These are phyloP conservation scores for Lepidochitona cinerea DNA, from an alignment of 2,888 invertebrate genomes.

Conservation along the genomic window DNA sequence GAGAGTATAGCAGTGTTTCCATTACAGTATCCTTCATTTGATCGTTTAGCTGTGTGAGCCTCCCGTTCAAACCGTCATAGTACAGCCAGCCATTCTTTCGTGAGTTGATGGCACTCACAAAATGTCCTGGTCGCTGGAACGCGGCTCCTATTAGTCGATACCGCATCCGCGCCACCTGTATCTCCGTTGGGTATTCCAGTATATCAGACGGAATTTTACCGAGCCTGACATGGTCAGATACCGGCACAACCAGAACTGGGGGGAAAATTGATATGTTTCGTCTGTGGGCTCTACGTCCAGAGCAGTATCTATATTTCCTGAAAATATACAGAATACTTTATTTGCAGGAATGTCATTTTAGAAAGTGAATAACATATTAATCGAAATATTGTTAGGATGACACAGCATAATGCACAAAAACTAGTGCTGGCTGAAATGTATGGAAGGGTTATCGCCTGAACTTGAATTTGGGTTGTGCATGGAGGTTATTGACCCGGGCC, in stretches of 20 bases:
- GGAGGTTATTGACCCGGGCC: no score
- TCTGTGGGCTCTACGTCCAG: neutral
- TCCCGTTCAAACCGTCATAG: neutral
- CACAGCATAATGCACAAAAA: neutral
- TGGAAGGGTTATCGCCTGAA: no score
- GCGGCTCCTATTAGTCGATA: neutral
- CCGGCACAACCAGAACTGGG: neutral
- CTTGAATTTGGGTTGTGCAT: no score
- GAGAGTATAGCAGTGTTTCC: neutral
- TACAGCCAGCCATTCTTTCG: neutral
- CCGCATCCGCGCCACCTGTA: neutral
- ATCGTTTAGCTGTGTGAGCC: neutral
- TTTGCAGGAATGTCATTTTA: neutral
- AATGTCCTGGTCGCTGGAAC: neutral
- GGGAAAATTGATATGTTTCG: neutral
- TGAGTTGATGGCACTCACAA: neutral
- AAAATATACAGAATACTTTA: no score
- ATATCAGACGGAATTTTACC: neutral
- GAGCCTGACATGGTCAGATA: neutral
- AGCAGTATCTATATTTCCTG: neutral
- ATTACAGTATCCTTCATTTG: neutral
- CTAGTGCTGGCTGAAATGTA: no score
- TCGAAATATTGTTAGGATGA: neutral
- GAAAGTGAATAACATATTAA: neutral
- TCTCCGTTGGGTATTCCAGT: neutral